phyloP scores from a whole-genome alignment of 1,140 invertebrate species.

The Nebria ingens region DNA sequence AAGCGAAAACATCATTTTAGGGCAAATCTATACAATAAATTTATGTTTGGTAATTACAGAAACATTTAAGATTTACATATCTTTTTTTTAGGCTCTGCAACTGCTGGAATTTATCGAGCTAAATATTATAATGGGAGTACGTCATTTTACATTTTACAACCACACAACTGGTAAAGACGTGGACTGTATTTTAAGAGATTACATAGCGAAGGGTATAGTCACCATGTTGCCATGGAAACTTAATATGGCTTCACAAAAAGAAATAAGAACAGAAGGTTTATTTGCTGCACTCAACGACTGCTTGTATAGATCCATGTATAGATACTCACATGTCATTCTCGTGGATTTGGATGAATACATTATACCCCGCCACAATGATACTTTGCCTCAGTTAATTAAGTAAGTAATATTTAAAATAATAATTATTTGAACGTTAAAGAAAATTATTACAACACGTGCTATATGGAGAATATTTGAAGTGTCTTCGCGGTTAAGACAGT shows the following conservation, averaged over 20 bases:
- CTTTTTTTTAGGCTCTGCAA: conserved; percentile 51
- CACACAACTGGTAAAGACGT: conserved; percentile 73
- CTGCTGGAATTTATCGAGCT: conserved; percentile 89
- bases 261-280: conserved; percentile 84
- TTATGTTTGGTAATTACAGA: no score
- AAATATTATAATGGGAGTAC: conserved; percentile 73
- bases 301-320: conserved; percentile 79
- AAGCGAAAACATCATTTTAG: no score
- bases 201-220: conserved; percentile 47
- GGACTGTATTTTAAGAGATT: conserved; percentile 52
- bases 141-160: conserved; percentile 88
- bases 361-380: conserved; percentile 65
- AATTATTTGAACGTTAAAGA: no score
- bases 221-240: conserved; percentile 82
- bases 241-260: conserved; percentile 78
- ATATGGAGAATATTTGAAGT: no score
- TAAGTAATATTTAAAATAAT: no score
- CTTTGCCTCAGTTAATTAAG: conserved; percentile 52
- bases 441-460: no score
- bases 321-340: conserved; percentile 67
- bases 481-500: no score
- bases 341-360: conserved; percentile 89
- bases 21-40: no score
- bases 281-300: conserved; percentile 91
- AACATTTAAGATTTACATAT: no score